Percentiles rank a stretch among this genome's conserved stretches.
These are phyloP conservation scores for Tenthredo distinguenda DNA, from an alignment of 2,888 invertebrate species.

Conservation along the genomic window DNA sequence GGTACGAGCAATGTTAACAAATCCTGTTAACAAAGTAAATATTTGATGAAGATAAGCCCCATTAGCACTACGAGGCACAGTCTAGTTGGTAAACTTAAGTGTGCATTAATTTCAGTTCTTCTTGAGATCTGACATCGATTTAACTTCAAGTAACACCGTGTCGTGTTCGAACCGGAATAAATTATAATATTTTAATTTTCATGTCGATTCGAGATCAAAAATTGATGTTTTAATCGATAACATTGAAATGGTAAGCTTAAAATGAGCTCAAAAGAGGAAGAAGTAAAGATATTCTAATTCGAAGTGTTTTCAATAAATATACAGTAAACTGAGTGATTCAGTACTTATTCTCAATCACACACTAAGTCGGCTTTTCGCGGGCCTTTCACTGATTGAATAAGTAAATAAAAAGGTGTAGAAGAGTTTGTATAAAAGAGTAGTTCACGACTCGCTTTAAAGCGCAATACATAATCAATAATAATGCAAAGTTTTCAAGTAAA, in stretches of 20 bases:
- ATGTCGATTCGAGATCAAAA: background rate
- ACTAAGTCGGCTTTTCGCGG: background rate
- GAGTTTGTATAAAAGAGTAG: background rate
- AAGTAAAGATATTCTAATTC: background rate
- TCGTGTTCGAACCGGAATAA: background rate
- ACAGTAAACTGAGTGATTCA: background rate
- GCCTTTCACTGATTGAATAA: background rate
- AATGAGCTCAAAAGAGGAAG: background rate
- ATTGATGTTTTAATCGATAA: background rate
- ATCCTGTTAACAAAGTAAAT: conserved; percentile 65
- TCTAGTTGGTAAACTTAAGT: conserved; percentile 18
- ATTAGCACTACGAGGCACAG: conserved; percentile 33
- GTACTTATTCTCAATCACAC: background rate
- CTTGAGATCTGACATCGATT: conserved; percentile 36
- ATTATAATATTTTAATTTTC: background rate
- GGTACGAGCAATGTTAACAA: conserved; percentile 50
- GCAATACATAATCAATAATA: background rate
- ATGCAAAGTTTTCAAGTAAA: background rate
- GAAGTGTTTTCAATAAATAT: background rate
- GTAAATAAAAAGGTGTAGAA: background rate
- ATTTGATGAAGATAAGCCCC: conserved; percentile 68
- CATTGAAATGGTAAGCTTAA: background rate
- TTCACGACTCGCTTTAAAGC: background rate
- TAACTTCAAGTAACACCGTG: background rate
- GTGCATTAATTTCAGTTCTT: conserved; percentile 46